Conservation (phyloP, 1,140 invertebrate species). For the Gonatopus flavifemur region DNA sequence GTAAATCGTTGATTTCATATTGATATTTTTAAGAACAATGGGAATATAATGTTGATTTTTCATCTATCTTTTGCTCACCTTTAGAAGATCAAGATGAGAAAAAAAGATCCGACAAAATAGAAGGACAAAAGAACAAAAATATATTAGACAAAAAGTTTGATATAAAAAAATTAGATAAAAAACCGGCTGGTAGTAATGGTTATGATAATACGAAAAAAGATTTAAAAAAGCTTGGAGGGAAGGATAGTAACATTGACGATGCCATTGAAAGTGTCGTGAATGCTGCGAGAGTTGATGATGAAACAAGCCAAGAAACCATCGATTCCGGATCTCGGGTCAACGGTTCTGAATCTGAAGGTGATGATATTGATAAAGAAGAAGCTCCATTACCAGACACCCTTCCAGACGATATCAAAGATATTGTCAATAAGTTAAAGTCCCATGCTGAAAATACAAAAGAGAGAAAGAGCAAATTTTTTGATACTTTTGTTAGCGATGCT, state of each 20-base stretch:
- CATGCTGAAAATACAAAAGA: constrained; percentile 60
- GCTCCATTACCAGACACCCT: constrained; percentile 63
- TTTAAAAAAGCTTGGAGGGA: constrained; percentile 36
- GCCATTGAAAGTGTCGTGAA: constrained; percentile 64
- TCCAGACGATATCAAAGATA: constrained; percentile 60
- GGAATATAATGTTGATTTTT: not conserved
- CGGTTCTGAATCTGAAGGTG: constrained; percentile 47
- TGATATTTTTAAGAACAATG: not conserved
- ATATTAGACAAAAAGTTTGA: constrained; percentile 42
- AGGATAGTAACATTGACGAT: constrained; percentile 50
- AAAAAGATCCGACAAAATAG: constrained; percentile 42
- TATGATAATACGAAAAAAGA: constrained; percentile 44
- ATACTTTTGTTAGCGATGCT: constrained; percentile 62
- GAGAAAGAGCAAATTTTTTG: constrained; percentile 69
- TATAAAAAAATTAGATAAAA: constrained; percentile 48
- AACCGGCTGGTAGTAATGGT: constrained; percentile 38
- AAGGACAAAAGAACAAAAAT: constrained; percentile 24
- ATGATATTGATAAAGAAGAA: constrained; percentile 51
- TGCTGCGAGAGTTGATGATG: constrained; percentile 50
- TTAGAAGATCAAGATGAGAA: constrained; percentile 48
- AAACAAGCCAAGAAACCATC: constrained; percentile 53
- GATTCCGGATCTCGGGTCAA: constrained; percentile 46
- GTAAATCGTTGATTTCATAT: constrained; percentile 9
- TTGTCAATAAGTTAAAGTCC: constrained; percentile 63
- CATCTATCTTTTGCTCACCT: constrained; percentile 10